phyloP scores from a whole-genome alignment of 2,888 invertebrate genomes.

The Morinoia aosen region DNA sequence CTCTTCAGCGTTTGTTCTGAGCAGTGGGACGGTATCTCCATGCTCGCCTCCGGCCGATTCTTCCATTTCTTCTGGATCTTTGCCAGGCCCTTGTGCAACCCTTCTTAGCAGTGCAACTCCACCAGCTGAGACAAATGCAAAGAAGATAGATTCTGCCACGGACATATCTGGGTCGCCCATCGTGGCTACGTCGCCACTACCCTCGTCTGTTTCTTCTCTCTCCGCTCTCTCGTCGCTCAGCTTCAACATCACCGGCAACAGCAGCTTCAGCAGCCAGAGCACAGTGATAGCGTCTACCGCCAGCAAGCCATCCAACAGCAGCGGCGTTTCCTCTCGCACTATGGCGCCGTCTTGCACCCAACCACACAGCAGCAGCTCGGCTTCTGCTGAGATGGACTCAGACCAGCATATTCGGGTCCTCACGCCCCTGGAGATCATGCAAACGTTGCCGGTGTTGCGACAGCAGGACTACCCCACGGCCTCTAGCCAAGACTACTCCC shows the following conservation, averaged over 20 bases:
- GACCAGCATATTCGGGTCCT: slow-evolving; percentile 90
- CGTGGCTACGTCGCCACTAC: slow-evolving; percentile 47
- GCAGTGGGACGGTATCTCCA: background rate
- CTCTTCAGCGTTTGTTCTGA: background rate
- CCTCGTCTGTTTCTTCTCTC: slow-evolving; percentile 50
- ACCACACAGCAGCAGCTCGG: background rate
- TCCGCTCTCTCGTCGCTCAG: slow-evolving; percentile 49
- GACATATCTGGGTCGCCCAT: background rate
- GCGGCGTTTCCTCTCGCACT: background rate
- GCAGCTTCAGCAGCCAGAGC: background rate
- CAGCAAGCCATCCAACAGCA: background rate
- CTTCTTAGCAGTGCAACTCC: background rate
- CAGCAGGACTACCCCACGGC: slow-evolving; percentile 66
- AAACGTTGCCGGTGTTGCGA: slow-evolving; percentile 79
- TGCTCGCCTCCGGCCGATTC: background rate
- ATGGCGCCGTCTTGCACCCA: background rate
- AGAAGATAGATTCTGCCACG: background rate
- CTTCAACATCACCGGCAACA: slow-evolving; percentile 30
- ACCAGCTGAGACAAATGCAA: background rate
- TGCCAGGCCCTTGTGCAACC: background rate
- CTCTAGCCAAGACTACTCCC: slow-evolving; percentile 54
- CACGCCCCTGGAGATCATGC: slow-evolving; percentile 91
- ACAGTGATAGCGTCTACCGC: background rate
- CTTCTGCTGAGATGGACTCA: slow-evolving; percentile 55
- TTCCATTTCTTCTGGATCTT: background rate